Evolutionary conservation across 2,888 invertebrate genomes (phyloP).

Genomic region (Mechanitis messenoides): DNA sequence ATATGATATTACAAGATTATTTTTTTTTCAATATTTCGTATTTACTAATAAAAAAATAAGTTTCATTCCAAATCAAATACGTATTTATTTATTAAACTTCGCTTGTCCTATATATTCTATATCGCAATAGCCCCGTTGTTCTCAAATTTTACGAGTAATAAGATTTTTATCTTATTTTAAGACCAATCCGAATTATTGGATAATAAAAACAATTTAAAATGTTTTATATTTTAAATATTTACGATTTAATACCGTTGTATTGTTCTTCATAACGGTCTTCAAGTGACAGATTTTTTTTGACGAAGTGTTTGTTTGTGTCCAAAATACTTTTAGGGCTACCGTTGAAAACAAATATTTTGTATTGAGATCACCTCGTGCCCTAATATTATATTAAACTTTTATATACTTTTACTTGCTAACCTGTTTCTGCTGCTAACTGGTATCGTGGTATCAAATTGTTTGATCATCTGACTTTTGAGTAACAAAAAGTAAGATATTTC

Average conservation of each 20-base stretch:
- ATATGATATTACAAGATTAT: no score
- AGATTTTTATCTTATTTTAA: constrained; percentile 19
- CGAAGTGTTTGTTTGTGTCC: constrained; percentile 28
- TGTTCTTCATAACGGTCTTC: constrained; percentile 29
- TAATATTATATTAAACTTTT: background rate
- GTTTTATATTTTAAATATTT: constrained; percentile 20
- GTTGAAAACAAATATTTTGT: constrained; percentile 15
- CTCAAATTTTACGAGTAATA: constrained; percentile 24
- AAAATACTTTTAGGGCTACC: constrained; percentile 33
- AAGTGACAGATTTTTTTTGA: constrained; percentile 22
- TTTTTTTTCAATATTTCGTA: no score
- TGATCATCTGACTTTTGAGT: background rate
- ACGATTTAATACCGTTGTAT: constrained; percentile 18
- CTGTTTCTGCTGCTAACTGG: background rate
- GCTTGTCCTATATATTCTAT: constrained; percentile 13
- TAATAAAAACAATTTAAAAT: constrained; percentile 16
- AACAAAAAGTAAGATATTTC: no score
- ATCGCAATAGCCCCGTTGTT: constrained; percentile 15
- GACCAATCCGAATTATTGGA: constrained; percentile 15
- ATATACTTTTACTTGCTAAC: constrained; percentile 1
- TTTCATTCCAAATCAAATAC: no score
- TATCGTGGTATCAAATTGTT: background rate
- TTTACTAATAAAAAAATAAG: no score
- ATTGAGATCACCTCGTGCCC: constrained; percentile 1
- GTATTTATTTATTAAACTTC: constrained; percentile 3